phyloP scores from a whole-genome alignment of 2,888 invertebrate species.

The Conus canariensis region DNA sequence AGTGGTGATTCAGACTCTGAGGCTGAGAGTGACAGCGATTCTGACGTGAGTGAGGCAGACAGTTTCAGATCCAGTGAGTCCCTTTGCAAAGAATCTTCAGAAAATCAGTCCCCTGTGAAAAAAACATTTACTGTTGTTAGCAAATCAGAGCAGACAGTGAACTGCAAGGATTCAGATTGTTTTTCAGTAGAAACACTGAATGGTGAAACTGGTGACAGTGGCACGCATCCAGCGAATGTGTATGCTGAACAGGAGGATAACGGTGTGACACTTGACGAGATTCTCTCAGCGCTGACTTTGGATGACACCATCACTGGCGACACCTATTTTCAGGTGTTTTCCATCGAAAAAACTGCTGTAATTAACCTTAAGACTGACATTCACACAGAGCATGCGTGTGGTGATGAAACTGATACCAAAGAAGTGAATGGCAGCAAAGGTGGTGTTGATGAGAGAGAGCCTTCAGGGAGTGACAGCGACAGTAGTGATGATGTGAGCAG shows the following conservation, averaged over 20 bases:
- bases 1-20: slow-evolving; percentile 43
- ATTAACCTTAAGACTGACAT: background rate
- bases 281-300: background rate
- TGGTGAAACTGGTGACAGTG: background rate
- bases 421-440: background rate
- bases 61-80: background rate
- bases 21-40: slow-evolving; percentile 24
- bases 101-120: background rate
- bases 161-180: background rate
- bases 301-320: slow-evolving; percentile 11
- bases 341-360: background rate
- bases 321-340: background rate
- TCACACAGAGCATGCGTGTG: background rate
- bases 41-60: slow-evolving; percentile 2
- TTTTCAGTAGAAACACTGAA: background rate
- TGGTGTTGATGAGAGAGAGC: background rate
- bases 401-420: background rate
- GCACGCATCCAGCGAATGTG: background rate
- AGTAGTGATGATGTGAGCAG: background rate
- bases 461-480: background rate
- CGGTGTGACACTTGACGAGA: slow-evolving; percentile 23
- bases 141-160: background rate
- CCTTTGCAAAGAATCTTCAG: background rate
- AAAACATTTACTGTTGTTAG: background rate
- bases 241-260: background rate